Evolutionary conservation across 2,888 invertebrate genomes (phyloP).

Genomic region (Dendrolimus pini): DNA sequence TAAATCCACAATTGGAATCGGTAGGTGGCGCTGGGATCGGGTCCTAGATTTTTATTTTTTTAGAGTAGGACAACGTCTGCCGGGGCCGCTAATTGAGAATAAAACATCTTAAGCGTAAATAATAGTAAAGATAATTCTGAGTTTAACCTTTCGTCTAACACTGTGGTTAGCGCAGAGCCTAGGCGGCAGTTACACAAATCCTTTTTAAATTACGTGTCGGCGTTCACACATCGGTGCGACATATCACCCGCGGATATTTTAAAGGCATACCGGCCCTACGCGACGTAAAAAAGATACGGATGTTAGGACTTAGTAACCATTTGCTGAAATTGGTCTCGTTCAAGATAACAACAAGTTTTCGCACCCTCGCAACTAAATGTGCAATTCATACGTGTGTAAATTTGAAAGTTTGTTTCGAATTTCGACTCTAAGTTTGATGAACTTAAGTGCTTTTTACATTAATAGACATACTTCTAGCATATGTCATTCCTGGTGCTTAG

Average conservation of each 20-base stretch:
- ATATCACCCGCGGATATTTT: slow-evolving; percentile 65
- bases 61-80: no score
- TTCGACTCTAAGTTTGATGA: slow-evolving; percentile 16
- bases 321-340: slow-evolving; percentile 75
- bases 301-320: slow-evolving; percentile 76
- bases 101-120: no score
- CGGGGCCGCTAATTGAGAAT: no score
- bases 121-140: no score
- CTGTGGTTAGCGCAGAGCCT: no score
- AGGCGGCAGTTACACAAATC: slow-evolving; percentile 59
- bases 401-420: slow-evolving; percentile 17
- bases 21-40: no score
- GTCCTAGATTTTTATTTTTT: no score
- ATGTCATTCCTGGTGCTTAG: slow-evolving; percentile 56
- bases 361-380: slow-evolving; percentile 73
- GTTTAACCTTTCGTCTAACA: no score
- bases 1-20: no score
- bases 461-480: slow-evolving; percentile 37
- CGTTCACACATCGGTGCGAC: slow-evolving; percentile 40
- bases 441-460: slow-evolving; percentile 18
- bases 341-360: slow-evolving; percentile 76
- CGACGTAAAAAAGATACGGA: slow-evolving; percentile 71
- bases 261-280: slow-evolving; percentile 55
- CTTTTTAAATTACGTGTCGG: slow-evolving; percentile 61
- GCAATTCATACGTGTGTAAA: slow-evolving; percentile 72